Base-by-base conservation (phyloP, 1,140 invertebrate species). In the Caenorhabditis brenneri region DNA sequence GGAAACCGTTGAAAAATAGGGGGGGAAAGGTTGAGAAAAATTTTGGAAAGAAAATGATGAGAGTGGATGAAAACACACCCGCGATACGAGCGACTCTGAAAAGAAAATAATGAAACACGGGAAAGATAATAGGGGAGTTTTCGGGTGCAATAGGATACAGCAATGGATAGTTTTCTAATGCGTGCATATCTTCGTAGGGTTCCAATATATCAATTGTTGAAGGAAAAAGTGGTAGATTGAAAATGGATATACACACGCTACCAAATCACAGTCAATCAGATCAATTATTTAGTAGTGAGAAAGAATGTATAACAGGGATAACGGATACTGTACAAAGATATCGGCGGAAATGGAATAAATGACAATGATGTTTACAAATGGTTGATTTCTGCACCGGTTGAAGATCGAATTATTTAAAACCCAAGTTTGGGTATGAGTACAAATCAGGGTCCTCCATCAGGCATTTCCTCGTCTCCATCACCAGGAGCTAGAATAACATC, bases 401-500 rank as follows among this genome's bases (percentile, higher is more conserved):
- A 74, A 74, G 65, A 74, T 74, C 65, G 24, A 24, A 36, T 7
- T 12, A 24, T 74, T 74, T 31, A 46, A 74, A 74, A 46, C 19
- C 22, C 55, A 19, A 65, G 19, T 10, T 19, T 36, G 60, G 22
- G 36, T 15, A 2, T 10, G 29, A 58, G 29, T 6, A 27, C 24
- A 16, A 22, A 36, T 42, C 39, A 74, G 3, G 16, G 33, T 22
- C 36, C 10, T 5, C 65, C 65, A 46, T 74, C 65, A 10, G 65
- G 65, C 65, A 74, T 74, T 29, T 74, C 65, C 24, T 74, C 65
- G 29, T 74, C 65, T n/a, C n/a, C n/a, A n/a, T n/a, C n/a, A n/a
- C n/a, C n/a, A n/a, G n/a, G n/a, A n/a, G n/a, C n/a, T n/a, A n/a
- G n/a, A n/a, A n/a, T n/a, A 10, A 46, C 22, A 46, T 74, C 65